Base-by-base conservation (phyloP, 1,140 invertebrate species). In the Drosophila ercepeae region DNA sequence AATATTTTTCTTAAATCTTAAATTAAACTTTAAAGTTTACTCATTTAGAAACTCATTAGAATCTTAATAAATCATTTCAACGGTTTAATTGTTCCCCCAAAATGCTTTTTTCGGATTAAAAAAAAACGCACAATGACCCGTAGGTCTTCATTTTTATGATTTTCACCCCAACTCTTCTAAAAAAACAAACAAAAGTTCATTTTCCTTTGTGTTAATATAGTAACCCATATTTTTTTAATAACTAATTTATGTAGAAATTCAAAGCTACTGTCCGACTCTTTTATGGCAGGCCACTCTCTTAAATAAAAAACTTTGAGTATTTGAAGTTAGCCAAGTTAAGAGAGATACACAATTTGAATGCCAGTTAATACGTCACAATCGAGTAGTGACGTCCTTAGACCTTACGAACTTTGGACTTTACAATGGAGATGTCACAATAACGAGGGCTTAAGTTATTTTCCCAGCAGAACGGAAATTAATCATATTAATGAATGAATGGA, bases 401-500 rank as follows among this genome's bases (percentile, higher is more conserved):
- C 13, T 13, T 19, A 21, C 29, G 29, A 4, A 39, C 13, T 19
- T 48, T 41, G 13, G 57, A 61, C 23, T 48, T 55, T 48, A 9
- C 25, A 42, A 55, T 19, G 9, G 4, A 58, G 13, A 18, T 18
- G 18, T 58, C 32, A 23, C 23, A 45, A 45, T 44, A 13, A 4
- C 4, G 23, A 9, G 39, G 14, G 63, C 6, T 48, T 23, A 29
- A 27, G 45, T 8, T 27, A 34, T 53, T 52, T 16, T 34, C 19
- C 27, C 13, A 34, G 1, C 36, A 49, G 54, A 59, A 58, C 32
- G 13, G 42, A 72, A 46, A 70, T 72, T 50, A 71, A 71, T 71
- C 68, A 71, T 32, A 32, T 36, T 8, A 25, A 45, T 72, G 45
- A 52, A 72, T 69, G 67, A 49, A 36, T 45, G 29, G 42, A 39